Percentiles rank a stretch among this genome's conserved stretches.
These are phyloP conservation scores for Odocoileus virginianus DNA, from an alignment of 2,113 vertebrate species.

Conservation along the genomic window DNA sequence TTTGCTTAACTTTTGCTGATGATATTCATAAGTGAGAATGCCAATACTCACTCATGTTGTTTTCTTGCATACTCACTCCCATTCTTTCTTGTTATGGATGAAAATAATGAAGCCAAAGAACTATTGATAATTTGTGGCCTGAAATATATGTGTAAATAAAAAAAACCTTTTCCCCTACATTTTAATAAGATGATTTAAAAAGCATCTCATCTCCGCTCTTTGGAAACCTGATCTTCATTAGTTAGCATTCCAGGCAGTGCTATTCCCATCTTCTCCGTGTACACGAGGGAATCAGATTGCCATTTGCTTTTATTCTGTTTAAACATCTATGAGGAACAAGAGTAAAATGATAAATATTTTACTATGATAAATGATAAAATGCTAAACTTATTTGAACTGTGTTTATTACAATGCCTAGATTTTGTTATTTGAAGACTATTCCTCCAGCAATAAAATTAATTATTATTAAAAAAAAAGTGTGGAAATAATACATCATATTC, in stretches of 20 bases:
- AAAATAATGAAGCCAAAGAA: slow-evolving; percentile 5
- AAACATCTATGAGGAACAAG: slow-evolving; percentile 57
- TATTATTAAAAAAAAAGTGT: slow-evolving; percentile 47
- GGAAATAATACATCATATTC: neutral
- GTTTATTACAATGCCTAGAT: slow-evolving; percentile 61
- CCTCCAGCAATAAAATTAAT: slow-evolving; percentile 57
- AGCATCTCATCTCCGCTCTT: neutral
- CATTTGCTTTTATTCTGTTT: slow-evolving; percentile 51
- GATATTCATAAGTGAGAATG: neutral
- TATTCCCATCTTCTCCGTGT: neutral
- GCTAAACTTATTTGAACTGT: slow-evolving; percentile 65
- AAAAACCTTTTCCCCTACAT: neutral
- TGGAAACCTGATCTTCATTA: neutral
- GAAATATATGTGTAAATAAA: slow-evolving; percentile 12
- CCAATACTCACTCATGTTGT: neutral
- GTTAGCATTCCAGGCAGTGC: slow-evolving; percentile 24
- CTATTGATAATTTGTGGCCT: neutral
- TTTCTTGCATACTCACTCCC: neutral
- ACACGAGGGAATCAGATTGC: neutral
- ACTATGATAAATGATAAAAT: neutral
- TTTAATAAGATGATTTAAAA: slow-evolving; percentile 28
- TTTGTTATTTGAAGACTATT: slow-evolving; percentile 68
- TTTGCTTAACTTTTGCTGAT: neutral
- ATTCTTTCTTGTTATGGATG: neutral
- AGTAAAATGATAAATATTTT: slow-evolving; percentile 60